phyloP scores from a whole-genome alignment of 2,888 invertebrate genomes.

The Cephus sareptanus region DNA sequence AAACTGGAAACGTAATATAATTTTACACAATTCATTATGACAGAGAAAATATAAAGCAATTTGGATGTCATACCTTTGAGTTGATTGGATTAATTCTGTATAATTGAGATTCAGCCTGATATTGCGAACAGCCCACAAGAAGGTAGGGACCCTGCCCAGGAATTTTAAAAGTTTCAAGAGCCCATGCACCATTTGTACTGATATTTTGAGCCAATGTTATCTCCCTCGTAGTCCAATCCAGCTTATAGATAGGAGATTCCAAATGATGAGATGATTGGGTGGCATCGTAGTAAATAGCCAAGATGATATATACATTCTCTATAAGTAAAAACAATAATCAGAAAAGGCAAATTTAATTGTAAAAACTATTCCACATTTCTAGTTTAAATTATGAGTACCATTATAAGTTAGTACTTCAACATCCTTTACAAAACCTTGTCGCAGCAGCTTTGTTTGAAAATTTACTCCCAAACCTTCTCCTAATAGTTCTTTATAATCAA shows the following conservation, averaged over 20 bases:
- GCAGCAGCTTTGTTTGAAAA: constrained; percentile 16
- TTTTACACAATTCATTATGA: background rate
- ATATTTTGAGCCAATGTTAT: constrained; percentile 36
- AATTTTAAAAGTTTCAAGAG: constrained; percentile 41
- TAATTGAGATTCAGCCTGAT: constrained; percentile 40
- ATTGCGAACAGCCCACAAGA: constrained; percentile 42
- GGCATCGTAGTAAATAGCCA: constrained; percentile 51
- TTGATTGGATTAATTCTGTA: constrained; percentile 34
- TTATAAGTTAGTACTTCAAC: constrained; percentile 35
- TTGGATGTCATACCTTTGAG: constrained; percentile 28
- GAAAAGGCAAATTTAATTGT: background rate
- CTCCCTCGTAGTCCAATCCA: constrained; percentile 31
- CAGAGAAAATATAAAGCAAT: background rate
- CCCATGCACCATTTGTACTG: constrained; percentile 43
- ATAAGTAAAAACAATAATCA: background rate
- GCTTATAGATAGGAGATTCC: constrained; percentile 44
- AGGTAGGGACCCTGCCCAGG: constrained; percentile 29
- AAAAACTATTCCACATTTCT: background rate
- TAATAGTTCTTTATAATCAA: background rate
- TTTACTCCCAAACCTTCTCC: constrained; percentile 16
- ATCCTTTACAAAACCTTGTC: constrained; percentile 45
- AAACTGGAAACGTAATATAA: constrained; percentile 32
- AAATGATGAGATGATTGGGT: constrained; percentile 33
- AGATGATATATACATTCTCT: constrained; percentile 44
- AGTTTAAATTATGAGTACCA: constrained; percentile 24